These are phyloP conservation scores for Cardinalis cardinalis DNA, from an alignment of 2,113 vertebrate species.

Conservation along the genomic window DNA sequence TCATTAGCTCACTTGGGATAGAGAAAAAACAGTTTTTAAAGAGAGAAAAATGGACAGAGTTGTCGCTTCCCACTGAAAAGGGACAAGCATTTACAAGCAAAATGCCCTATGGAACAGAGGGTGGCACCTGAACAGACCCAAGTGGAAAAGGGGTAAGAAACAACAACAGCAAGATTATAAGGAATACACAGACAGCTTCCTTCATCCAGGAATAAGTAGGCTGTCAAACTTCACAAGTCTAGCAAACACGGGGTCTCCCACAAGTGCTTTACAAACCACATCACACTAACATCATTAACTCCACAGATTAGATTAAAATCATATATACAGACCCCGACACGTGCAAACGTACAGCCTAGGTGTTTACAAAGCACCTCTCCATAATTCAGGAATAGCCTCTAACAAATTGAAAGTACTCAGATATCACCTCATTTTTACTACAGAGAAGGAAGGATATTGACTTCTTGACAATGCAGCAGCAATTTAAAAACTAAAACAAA, in stretches of 20 bases:
- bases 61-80: not conserved
- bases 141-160: not conserved
- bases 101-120: rapidly evolving
- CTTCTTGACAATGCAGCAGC: rapidly evolving
- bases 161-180: not conserved
- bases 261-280: not conserved
- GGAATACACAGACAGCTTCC: rapidly evolving
- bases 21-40: not conserved
- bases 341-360: rapidly evolving
- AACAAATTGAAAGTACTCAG: not conserved
- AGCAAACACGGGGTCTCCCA: rapidly evolving
- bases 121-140: rapidly evolving
- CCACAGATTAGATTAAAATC: not conserved
- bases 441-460: not conserved
- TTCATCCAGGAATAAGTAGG: not conserved
- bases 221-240: not conserved
- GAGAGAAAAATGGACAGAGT: not conserved
- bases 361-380: not conserved
- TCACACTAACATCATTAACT: not conserved
- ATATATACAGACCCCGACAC: rapidly evolving
- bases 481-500: not conserved
- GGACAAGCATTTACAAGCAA: not conserved
- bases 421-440: not conserved
- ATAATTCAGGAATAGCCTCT: not conserved
- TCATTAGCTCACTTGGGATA: not conserved